A percentile compares a stretch with the other conserved stretches of the same genome.
phyloP scores from a whole-genome alignment of 1,140 invertebrate genomes.

The Meloidogyne chitwoodi region DNA sequence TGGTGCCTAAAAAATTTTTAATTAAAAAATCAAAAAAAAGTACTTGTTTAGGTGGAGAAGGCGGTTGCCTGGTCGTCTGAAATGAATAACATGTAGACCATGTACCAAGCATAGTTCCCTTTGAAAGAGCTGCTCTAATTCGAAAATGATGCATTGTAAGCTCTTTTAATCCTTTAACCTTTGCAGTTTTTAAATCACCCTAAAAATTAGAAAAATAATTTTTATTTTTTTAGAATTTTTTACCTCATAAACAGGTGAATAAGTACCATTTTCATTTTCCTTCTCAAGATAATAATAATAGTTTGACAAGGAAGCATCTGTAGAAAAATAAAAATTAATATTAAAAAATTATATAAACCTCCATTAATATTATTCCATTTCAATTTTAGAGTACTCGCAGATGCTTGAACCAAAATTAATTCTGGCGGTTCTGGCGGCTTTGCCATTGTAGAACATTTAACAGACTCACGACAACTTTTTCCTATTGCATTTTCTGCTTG shows the following conservation, averaged over 20 bases:
- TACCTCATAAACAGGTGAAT: conserved; percentile 50
- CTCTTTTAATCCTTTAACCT: conserved; percentile 47
- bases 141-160: conserved; percentile 44
- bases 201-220: neutral
- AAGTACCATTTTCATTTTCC: conserved; percentile 53
- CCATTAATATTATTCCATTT: conserved; percentile 37
- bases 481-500: conserved; percentile 42
- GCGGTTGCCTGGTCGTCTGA: conserved; percentile 36
- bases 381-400: conserved; percentile 46
- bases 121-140: conserved; percentile 41
- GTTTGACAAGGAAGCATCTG: neutral
- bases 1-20: conserved; percentile 31
- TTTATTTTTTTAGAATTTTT: no score
- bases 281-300: conserved; percentile 50
- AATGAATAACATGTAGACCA: conserved; percentile 24
- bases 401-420: conserved; percentile 26
- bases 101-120: conserved; percentile 13
- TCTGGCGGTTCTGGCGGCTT: conserved; percentile 45
- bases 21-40: conserved; percentile 22
- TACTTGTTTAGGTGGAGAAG: conserved; percentile 33
- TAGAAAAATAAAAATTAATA: neutral
- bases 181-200: conserved; percentile 43
- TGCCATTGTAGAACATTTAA: conserved; percentile 25
- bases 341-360: neutral
- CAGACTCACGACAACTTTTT: conserved; percentile 16